Conservation (phyloP, 1,140 invertebrate species). For the Steinernema feltiae region DNA sequence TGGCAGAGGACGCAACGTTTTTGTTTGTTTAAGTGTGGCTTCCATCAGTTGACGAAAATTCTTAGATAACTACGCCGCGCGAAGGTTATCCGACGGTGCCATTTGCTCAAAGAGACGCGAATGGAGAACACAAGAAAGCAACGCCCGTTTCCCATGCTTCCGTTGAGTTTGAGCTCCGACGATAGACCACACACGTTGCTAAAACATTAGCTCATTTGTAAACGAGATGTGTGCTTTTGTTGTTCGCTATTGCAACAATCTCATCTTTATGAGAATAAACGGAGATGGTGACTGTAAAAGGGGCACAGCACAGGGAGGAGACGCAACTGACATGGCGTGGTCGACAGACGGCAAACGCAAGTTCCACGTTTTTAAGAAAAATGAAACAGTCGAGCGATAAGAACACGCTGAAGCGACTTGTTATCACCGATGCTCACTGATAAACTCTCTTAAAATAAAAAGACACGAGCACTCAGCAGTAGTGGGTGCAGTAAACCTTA, state of each 20-base stretch:
- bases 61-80: neutral
- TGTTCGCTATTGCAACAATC: too few species aligned
- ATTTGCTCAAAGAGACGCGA: neutral
- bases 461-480: neutral
- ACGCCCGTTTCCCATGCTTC: neutral
- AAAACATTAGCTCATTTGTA: neutral
- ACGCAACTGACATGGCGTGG: too few species aligned
- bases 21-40: neutral
- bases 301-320: too few species aligned
- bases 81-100: neutral
- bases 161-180: neutral
- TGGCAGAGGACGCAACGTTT: neutral
- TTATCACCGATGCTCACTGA: neutral
- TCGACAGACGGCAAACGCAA: neutral
- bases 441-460: neutral
- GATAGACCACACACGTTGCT: neutral
- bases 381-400: neutral
- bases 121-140: neutral
- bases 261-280: too few species aligned
- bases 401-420: neutral
- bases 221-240: too few species aligned
- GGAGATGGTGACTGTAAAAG: too few species aligned
- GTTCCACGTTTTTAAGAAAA: neutral
- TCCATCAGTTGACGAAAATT: neutral
- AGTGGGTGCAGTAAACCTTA: neutral